These are phyloP conservation scores for Gulo gulo DNA, from an alignment of 2,113 vertebrate species.

Conservation along the genomic window DNA sequence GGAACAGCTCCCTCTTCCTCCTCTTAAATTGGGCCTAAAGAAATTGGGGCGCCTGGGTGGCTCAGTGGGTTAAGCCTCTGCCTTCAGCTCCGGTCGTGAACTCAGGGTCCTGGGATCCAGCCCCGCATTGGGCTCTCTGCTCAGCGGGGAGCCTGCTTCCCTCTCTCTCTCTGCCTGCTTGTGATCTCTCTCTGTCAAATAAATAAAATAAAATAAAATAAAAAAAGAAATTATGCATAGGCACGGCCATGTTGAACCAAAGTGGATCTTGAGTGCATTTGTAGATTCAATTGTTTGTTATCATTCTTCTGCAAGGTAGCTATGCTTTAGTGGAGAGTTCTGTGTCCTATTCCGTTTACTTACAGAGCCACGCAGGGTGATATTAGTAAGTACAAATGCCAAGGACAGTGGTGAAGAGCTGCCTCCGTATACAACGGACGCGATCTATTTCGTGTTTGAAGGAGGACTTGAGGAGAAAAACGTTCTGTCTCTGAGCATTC, in stretches of 20 bases:
- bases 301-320: background rate
- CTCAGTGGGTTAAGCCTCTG: too few species aligned
- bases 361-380: background rate
- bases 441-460: background rate
- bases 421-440: background rate
- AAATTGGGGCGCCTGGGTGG: background rate
- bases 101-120: too few species aligned
- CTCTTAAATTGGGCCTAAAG: background rate
- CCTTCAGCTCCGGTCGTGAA: too few species aligned
- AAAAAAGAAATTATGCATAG: background rate
- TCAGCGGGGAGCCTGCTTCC: too few species aligned
- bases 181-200: too few species aligned
- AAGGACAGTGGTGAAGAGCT: background rate
- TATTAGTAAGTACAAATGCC: background rate
- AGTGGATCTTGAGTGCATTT: background rate
- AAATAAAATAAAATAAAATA: too few species aligned
- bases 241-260: background rate
- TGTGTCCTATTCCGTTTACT: background rate
- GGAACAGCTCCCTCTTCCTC: background rate
- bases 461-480: background rate
- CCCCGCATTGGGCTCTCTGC: too few species aligned
- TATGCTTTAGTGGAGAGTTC: background rate
- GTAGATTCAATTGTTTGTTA: background rate
- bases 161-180: too few species aligned
- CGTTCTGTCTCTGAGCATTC: background rate